These are phyloP conservation scores for Origma solitaria DNA, from an alignment of 2,113 vertebrate genomes.

Conservation along the genomic window DNA sequence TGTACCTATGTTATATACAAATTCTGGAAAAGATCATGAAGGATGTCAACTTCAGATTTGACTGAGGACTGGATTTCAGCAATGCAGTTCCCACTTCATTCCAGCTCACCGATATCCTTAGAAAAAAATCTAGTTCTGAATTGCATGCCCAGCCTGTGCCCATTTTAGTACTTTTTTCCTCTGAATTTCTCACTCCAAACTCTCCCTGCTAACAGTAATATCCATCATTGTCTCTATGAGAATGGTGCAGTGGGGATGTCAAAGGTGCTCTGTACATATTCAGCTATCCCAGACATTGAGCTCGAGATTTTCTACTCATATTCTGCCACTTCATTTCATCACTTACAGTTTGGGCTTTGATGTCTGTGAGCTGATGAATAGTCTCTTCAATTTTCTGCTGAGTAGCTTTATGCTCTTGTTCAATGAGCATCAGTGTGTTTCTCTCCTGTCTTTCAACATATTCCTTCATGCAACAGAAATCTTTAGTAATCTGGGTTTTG, in stretches of 20 bases:
- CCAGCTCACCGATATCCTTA: background rate
- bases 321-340: background rate
- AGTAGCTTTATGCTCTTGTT: slow-evolving; percentile 2
- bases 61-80: background rate
- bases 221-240: background rate
- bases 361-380: background rate
- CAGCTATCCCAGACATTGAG: background rate
- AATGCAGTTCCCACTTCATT: background rate
- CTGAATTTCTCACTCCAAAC: background rate
- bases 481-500: slow-evolving; percentile 33
- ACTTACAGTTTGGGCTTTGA: background rate
- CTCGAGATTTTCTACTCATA: background rate
- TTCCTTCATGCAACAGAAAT: slow-evolving; percentile 51
- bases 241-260: background rate
- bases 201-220: background rate
- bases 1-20: background rate
- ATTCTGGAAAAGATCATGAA: background rate
- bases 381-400: background rate
- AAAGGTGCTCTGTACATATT: background rate
- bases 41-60: background rate
- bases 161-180: background rate
- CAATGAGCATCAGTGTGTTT: slow-evolving; percentile 33
- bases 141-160: background rate
- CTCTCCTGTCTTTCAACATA: slow-evolving; percentile 48
- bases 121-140: background rate